Evolutionary conservation across 2,113 vertebrate genomes (phyloP).

Genomic region (Bungarus multicinctus): DNA sequence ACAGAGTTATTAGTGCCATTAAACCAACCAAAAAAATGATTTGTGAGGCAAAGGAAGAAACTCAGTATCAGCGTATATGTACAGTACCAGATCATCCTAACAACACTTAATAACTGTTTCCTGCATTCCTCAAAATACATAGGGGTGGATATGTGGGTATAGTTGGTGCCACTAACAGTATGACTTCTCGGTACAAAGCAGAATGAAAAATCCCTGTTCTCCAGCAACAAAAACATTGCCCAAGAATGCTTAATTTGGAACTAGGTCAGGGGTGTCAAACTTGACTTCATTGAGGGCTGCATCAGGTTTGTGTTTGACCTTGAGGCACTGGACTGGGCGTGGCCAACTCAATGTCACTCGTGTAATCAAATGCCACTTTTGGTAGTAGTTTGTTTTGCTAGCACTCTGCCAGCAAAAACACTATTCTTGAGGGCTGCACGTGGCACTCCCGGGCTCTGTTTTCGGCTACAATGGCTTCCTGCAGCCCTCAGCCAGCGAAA

Average conservation of each 20-base stretch:
- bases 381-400: too few relatives aligned
- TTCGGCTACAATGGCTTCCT: too few relatives aligned
- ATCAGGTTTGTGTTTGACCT: too few relatives aligned
- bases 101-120: not conserved
- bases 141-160: not conserved
- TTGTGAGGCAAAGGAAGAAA: not conserved
- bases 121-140: not conserved
- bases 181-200: not conserved
- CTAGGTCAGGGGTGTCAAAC: not conserved
- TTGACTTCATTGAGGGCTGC: too few relatives aligned
- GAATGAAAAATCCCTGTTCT: not conserved
- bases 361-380: too few relatives aligned
- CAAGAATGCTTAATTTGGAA: not conserved
- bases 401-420: too few relatives aligned
- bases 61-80: not conserved
- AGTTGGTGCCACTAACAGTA: not conserved
- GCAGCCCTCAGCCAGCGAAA: too few relatives aligned
- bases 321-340: too few relatives aligned
- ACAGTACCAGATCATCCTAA: not conserved
- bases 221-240: not conserved
- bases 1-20: not conserved
- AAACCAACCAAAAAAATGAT: not conserved
- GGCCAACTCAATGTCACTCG: too few relatives aligned
- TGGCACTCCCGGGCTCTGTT: too few relatives aligned
- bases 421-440: too few relatives aligned